Evolutionary conservation across 2,888 invertebrate species (phyloP), one percentile per base, ranked within the genome.

Genomic region (Stenolophus ochropezus): DNA sequence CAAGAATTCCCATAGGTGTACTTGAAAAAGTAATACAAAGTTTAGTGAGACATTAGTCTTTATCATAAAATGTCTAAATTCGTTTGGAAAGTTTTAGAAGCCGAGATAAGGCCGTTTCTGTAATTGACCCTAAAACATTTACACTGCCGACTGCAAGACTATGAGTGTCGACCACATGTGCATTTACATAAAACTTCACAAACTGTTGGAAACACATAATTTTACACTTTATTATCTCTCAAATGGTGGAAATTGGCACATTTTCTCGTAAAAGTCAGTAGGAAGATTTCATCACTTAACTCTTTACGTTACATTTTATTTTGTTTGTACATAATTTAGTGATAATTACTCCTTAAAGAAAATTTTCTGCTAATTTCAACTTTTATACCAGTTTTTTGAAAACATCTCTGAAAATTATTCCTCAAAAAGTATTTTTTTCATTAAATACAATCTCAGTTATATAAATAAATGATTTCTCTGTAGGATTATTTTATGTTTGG

Each of bases 101-200:
- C 53, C n/a, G 18, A 51, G 51, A 53, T 75, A 53, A 23, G 53
- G 51, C 25, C 53, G 51, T 27, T 75, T 53, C 27, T 27, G 53
- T 75, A 75, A 75, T 75, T 51, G 51, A 51, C 74, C 8, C 74
- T 75, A 51, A 75, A 75, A 75, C 53, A 75, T 51, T 51, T 69
- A 69, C 16, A 42, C 33, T 42, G 33, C 33, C 33, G 4, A 42
- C 8, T 42, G 33, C 33, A 42, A 42, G 11, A 42, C 8, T 11
- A 3, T 4, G 4, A 42, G 11, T 42, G 33, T 42, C 33, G 6
- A 11, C 6, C 33, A 42, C 33, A 42, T 42, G 33, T 42, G 33
- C 33, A 42, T 42, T 42, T 42, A 11, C 33, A 42, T 11, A 11
- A 42, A 42, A 42, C 33, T 42, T 42, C 33, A 42, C 33, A 42